phyloP scores from a whole-genome alignment of 1,140 invertebrate genomes.

The Drosophila lacertosa region DNA sequence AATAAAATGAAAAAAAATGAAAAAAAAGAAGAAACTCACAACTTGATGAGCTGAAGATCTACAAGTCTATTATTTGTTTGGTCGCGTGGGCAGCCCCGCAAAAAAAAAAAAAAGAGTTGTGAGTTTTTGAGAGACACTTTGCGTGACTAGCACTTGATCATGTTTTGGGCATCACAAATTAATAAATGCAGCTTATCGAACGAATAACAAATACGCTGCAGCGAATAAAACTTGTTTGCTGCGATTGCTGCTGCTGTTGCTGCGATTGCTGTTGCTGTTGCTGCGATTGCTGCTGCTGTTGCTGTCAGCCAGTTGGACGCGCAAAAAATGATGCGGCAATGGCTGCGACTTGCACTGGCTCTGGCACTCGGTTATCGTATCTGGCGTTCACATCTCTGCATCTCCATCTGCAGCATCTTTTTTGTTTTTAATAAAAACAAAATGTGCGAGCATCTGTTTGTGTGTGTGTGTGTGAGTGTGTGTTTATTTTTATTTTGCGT shows the following conservation, averaged over 20 bases:
- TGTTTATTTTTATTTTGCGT: conserved; percentile 57
- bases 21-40: too few species aligned
- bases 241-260: conserved; percentile 2
- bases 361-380: conserved; percentile 12
- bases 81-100: conserved; percentile 35
- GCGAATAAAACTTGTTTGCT: conserved; percentile 36
- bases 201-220: conserved; percentile 20
- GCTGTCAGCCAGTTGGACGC: conserved; percentile 13
- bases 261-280: conserved; percentile 9
- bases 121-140: not conserved
- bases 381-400: conserved; percentile 15
- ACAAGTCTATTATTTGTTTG: not conserved
- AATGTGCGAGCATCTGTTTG: conserved; percentile 43
- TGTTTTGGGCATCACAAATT: conserved; percentile 47
- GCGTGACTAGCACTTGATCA: conserved; percentile 35
- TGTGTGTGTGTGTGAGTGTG: not conserved
- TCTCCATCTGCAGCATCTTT: conserved; percentile 34
- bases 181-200: conserved; percentile 46
- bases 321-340: conserved; percentile 36
- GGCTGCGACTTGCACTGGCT: conserved; percentile 33
- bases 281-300: conserved; percentile 2
- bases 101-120: too few species aligned
- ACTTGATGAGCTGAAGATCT: conserved; percentile 2
- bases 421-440: conserved; percentile 43
- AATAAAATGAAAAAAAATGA: too few species aligned